phyloP scores from a whole-genome alignment of 2,113 vertebrate species.

The Athene noctua region DNA sequence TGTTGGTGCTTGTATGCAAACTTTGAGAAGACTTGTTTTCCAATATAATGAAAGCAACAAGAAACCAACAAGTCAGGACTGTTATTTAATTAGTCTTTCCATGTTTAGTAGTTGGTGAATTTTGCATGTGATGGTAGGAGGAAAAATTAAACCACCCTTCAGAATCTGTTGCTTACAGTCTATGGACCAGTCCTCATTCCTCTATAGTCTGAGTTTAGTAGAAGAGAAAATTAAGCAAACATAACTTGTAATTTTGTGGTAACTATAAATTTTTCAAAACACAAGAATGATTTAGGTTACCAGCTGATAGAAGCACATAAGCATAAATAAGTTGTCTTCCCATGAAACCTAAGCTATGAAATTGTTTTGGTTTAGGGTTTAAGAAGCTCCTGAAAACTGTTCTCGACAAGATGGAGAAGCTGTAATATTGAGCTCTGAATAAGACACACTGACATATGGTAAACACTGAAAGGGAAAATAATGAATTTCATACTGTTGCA shows the following conservation, averaged over 20 bases:
- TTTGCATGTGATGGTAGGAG: neutral
- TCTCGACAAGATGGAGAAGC: neutral
- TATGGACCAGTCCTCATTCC: neutral
- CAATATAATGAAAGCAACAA: neutral
- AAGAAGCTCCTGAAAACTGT: neutral
- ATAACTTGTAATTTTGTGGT: neutral
- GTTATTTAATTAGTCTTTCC: slow-evolving; percentile 32
- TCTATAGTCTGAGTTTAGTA: neutral
- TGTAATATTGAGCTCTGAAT: neutral
- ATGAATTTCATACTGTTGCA: neutral
- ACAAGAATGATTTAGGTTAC: neutral
- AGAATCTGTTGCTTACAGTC: neutral
- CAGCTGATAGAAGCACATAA: neutral
- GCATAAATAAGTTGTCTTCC: neutral
- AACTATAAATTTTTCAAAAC: neutral
- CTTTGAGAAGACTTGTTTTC: neutral
- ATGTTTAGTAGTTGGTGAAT: slow-evolving; percentile 34
- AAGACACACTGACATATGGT: neutral
- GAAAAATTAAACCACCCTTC: neutral
- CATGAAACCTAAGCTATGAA: neutral
- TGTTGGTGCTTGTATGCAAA: neutral
- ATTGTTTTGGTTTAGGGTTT: neutral
- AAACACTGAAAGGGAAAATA: neutral
- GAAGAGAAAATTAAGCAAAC: neutral
- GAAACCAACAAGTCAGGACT: neutral